These are phyloP conservation scores for Indicator indicator DNA, from an alignment of 2,113 vertebrate genomes.

Conservation along the genomic window DNA sequence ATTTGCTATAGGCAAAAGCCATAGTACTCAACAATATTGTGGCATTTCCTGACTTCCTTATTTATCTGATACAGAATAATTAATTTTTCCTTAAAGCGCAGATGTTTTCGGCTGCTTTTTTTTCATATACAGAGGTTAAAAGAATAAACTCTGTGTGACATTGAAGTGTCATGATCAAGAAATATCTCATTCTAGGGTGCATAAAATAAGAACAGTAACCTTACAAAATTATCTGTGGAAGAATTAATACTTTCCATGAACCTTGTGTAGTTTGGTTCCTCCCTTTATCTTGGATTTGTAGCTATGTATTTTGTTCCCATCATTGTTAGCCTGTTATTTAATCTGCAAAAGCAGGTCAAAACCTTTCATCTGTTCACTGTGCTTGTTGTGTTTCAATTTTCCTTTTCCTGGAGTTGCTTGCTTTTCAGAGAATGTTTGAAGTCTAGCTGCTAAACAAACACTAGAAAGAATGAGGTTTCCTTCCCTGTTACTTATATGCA, in stretches of 20 bases:
- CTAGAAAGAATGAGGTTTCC: slow-evolving; percentile 53
- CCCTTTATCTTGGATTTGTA: slow-evolving; percentile 16
- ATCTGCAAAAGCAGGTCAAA: slow-evolving; percentile 11
- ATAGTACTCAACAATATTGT: not conserved
- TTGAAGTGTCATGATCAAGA: not conserved
- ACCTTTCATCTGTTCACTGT: slow-evolving; percentile 38
- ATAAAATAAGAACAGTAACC: not conserved
- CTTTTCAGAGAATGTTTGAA: slow-evolving; percentile 54
- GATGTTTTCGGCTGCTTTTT: not conserved
- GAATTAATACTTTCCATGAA: not conserved
- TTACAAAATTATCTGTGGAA: not conserved
- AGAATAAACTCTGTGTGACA: not conserved
- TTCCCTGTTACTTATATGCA: slow-evolving; percentile 14
- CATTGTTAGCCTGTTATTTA: slow-evolving; percentile 49
- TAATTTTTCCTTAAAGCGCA: not conserved
- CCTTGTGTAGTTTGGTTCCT: not conserved
- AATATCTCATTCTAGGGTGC: not conserved
- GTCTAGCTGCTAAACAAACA: slow-evolving; percentile 43
- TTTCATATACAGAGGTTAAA: not conserved
- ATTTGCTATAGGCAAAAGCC: not conserved
- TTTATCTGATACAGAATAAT: not conserved
- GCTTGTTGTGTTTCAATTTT: slow-evolving; percentile 35
- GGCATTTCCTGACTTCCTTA: not conserved
- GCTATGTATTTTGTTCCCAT: slow-evolving; percentile 33
- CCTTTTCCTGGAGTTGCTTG: slow-evolving; percentile 65